Percentiles rank a stretch among this genome's conserved stretches.
phyloP scores from a whole-genome alignment of 2,888 invertebrate species.

The Sesamia inferens region DNA sequence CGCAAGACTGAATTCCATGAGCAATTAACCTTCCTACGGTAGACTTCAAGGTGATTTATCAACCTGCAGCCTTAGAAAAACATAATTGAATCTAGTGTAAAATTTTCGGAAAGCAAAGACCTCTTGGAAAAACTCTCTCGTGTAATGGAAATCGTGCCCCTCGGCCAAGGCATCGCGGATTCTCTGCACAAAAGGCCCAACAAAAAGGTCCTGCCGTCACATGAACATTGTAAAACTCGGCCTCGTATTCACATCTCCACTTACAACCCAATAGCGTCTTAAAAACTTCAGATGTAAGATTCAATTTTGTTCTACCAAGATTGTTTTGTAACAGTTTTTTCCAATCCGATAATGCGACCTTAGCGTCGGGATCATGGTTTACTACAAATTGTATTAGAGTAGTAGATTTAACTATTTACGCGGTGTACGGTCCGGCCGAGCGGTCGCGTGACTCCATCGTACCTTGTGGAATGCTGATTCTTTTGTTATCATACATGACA shows the following conservation, averaged over 20 bases:
- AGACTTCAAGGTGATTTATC: slow-evolving; percentile 34
- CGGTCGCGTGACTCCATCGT: slow-evolving; percentile 63
- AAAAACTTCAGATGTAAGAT: slow-evolving; percentile 69
- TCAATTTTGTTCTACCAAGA: slow-evolving; percentile 70
- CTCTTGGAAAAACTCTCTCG: slow-evolving; percentile 84
- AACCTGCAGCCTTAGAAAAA: slow-evolving; percentile 49
- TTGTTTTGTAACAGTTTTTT: slow-evolving; percentile 87
- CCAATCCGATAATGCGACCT: slow-evolving; percentile 90
- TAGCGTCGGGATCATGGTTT: slow-evolving; percentile 89
- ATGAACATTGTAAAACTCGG: slow-evolving; percentile 89
- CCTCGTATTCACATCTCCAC: slow-evolving; percentile 78
- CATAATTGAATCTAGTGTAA: slow-evolving; percentile 75
- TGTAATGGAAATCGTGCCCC: slow-evolving; percentile 89
- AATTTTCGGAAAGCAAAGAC: slow-evolving; percentile 80
- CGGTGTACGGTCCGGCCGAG: slow-evolving; percentile 69
- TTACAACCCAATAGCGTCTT: slow-evolving; percentile 77
- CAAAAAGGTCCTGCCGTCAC: slow-evolving; percentile 89
- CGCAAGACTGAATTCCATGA: not conserved
- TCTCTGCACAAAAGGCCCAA: slow-evolving; percentile 87
- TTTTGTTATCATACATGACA: slow-evolving; percentile 60
- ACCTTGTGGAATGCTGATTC: slow-evolving; percentile 61
- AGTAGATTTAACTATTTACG: slow-evolving; percentile 89
- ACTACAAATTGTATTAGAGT: slow-evolving; percentile 90
- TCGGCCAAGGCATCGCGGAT: slow-evolving; percentile 85
- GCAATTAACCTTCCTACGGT: slow-evolving; percentile 33